Evolutionary conservation across 2,113 vertebrate species (phyloP).

Genomic region (Noctilio leporinus): DNA sequence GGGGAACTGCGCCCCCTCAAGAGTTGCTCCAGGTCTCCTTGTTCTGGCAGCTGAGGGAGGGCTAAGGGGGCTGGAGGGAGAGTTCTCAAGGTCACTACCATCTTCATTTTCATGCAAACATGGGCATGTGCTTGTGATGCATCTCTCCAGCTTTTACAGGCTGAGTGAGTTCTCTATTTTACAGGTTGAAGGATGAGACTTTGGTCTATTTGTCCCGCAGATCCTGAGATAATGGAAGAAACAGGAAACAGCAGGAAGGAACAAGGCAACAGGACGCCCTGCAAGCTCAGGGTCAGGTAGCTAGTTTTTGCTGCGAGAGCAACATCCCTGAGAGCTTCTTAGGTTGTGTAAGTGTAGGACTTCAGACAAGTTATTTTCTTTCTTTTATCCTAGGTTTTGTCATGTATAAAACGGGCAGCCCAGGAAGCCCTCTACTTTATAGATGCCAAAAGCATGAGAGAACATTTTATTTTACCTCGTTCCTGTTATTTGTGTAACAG

Average conservation of each 20-base stretch:
- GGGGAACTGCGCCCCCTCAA: neutral
- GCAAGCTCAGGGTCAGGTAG: neutral
- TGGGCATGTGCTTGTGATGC: neutral
- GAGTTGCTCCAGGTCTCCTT: neutral
- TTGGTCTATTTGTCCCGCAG: neutral
- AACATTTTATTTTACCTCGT: neutral
- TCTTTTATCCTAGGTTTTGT: slow-evolving; percentile 16
- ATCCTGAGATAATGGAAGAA: neutral
- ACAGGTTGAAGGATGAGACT: neutral
- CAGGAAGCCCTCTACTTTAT: neutral
- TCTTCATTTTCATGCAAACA: neutral
- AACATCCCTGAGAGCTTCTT: neutral
- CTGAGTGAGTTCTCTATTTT: neutral
- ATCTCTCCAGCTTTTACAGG: neutral
- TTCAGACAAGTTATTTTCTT: neutral
- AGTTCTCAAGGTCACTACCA: neutral
- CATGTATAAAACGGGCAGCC: neutral
- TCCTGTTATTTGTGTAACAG: neutral
- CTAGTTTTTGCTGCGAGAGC: neutral
- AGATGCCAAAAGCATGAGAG: neutral
- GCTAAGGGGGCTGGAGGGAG: neutral
- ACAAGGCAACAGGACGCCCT: neutral
- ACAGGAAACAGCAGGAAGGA: neutral
- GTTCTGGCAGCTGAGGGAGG: neutral
- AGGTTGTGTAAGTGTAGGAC: neutral